Base-by-base conservation (phyloP, 2,113 vertebrate species). In the Toxotes chatareus region DNA sequence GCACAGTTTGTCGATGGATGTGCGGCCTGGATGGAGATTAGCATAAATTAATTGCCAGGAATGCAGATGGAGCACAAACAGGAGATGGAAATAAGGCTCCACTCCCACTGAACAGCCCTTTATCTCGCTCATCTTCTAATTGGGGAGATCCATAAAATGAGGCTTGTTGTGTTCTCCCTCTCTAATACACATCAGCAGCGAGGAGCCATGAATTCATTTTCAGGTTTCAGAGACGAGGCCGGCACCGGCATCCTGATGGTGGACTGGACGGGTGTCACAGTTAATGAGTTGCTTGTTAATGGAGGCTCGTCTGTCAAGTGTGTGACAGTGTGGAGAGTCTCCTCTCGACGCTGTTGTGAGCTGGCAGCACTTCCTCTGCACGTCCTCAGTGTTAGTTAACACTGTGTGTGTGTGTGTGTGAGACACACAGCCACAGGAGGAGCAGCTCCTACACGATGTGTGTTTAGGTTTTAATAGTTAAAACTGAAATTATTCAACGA, bases 11-110 rank as follows among this genome's bases (percentile, higher is more conserved):
- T 62, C 34, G 60, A 47, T 51, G 61, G 42, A 42, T 76, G 71
- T 36, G 51, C 46, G 8, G 61, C 64, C 63, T n/a, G 44, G 63
- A 46, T 44, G 16, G 55, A 85, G 72, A 73, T 88, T 84, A 88
- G 83, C 87, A 86, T 86, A 88, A 88, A 89, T 86, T 69, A 88
- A 84, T 71, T 82, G 62, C 13, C 31, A 36, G 79, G 78, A 84
- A 88, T 76, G 70, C 82, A 84, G 82, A 85, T 47, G 83, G 63
- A 73, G 76, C 64, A 42, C 61, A 66, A 74, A 72, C 81, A 70
- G 40, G 57, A 78, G 72, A 57, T 42, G 64, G 63, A 84, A 74
- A 84, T 27, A 6, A 82, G 77, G 81, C 81, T 61, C 53, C 62
- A 9, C 64, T 10, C 34, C 51, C 65, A 0, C 67, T 80, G 82